A percentile compares a stretch with the other conserved stretches of the same genome.
These are phyloP conservation scores for Parotocinclus haroldoi DNA, from an alignment of 2,797 vertebrate species.

Conservation along the genomic window DNA sequence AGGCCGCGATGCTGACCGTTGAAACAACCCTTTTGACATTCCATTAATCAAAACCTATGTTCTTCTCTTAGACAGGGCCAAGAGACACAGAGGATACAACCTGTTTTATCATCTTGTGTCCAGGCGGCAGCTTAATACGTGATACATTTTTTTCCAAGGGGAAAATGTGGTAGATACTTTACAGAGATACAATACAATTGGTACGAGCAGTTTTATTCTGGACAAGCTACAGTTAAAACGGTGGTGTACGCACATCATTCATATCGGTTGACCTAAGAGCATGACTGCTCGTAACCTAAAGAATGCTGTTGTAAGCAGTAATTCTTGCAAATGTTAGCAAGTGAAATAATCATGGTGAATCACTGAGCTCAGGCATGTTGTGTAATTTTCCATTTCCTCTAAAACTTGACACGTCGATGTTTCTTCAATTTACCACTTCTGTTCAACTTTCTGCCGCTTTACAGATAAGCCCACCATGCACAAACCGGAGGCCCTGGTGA, in stretches of 20 bases:
- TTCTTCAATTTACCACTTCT: background rate
- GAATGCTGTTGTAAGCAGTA: background rate
- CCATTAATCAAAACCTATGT: slow-evolving; percentile 35
- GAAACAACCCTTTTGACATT: slow-evolving; percentile 10
- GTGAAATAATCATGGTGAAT: background rate
- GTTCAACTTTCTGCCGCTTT: slow-evolving; percentile 44
- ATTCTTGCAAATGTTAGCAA: slow-evolving; percentile 14
- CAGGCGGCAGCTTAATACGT: background rate
- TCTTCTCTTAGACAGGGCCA: slow-evolving; percentile 1
- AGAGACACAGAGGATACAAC: slow-evolving; percentile 4
- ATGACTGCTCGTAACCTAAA: background rate
- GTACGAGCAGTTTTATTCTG: background rate
- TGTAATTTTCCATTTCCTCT: slow-evolving; percentile 17
- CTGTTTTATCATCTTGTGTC: slow-evolving; percentile 25
- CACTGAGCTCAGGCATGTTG: slow-evolving; percentile 11
- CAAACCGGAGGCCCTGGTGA: slow-evolving; percentile 81
- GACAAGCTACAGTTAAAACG: too few relatives aligned
- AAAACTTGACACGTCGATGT: background rate
- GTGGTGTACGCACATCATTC: too few relatives aligned
- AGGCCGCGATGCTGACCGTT: slow-evolving; percentile 18
- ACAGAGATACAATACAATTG: background rate
- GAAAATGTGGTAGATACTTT: background rate
- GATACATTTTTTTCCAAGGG: background rate
- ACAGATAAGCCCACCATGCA: slow-evolving; percentile 86
- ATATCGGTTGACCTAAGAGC: background rate